These are phyloP conservation scores for Ceratina australensis DNA, from an alignment of 1,140 invertebrate genomes.

Conservation along the genomic window DNA sequence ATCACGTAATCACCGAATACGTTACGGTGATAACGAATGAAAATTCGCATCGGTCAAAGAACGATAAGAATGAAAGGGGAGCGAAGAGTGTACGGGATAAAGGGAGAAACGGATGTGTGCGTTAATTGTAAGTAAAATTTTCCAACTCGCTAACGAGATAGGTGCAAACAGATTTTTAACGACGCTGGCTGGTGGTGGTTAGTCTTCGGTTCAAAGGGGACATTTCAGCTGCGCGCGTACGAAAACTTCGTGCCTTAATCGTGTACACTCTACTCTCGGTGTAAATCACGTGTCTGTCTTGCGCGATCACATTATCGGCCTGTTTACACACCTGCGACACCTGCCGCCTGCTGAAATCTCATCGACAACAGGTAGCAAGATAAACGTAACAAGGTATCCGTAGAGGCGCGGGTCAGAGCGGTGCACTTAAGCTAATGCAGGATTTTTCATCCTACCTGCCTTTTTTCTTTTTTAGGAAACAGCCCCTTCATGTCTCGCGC, in stretches of 20 bases:
- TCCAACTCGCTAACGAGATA: conserved; percentile 3
- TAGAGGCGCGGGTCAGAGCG: conserved; percentile 17
- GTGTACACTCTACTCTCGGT: neutral
- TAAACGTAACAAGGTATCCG: conserved; percentile 40
- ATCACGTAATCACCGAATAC: too few species aligned
- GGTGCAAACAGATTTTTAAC: conserved; percentile 32
- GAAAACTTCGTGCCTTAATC: neutral
- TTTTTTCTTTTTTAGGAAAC: conserved; percentile 26
- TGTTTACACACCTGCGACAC: conserved; percentile 18
- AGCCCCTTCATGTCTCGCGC: neutral
- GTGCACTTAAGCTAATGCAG: conserved; percentile 40
- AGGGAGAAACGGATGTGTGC: neutral
- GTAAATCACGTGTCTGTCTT: too few species aligned
- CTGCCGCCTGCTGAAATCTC: conserved; percentile 11
- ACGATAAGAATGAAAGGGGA: neutral
- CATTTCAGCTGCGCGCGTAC: too few species aligned
- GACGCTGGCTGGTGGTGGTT: neutral
- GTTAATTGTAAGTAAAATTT: neutral
- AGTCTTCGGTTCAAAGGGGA: conserved; percentile 9
- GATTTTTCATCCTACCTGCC: conserved; percentile 13
- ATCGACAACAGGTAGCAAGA: conserved; percentile 49
- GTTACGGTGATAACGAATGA: too few species aligned
- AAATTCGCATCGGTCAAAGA: neutral
- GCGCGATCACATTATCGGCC: conserved; percentile 3
- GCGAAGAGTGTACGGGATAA: neutral